Base-by-base conservation (phyloP, 1,140 invertebrate genomes). In the Babylonia areolata region DNA sequence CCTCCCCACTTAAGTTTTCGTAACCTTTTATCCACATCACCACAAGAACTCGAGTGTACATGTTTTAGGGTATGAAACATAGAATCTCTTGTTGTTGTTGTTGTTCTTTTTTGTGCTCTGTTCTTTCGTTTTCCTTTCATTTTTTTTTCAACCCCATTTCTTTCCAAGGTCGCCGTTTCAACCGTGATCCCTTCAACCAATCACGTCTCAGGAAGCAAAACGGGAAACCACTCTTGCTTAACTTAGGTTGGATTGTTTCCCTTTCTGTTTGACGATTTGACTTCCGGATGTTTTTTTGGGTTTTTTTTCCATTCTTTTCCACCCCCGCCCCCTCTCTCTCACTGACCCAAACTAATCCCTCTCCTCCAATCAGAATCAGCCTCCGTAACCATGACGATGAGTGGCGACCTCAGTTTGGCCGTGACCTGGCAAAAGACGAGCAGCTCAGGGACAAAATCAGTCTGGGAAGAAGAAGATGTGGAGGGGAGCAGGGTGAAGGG, bases 391-490 rank as follows among this genome's bases (percentile, higher is more conserved):
- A 64, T 64, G 58, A 23, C 28, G 58, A 64, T 64, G 58, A 64
- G 58, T 23, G 58, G 58, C 58, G 58, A 64, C 58, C 58, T 23
- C 28, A 64, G 0, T 5, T 5, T 12, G 17, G 58, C 58, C 58
- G 58, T 64, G 58, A 64, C 58, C 58, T 64, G 58, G 58, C 58
- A 64, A 64, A 64, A 64, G 58, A n/a, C 58, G 58, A 64, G 15
- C 58, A 64, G 58, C 58, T 64, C 58, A 64, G 58, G 6, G 58
- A 64, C 58, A 64, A 64, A n/a, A n/a, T 64, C 58, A 64, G 58
- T 64, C 58, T 64, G 58, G 58, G 28, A 23, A 23, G 58, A 64
- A 23, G 20, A 20, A 51, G 46, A 51, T 6, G 20, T 6, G 20
- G 46, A 51, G 46, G 20, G 46, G 20, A 20, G 20, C 9, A 51